A percentile compares a stretch with the other conserved stretches of the same genome.
Evolutionary conservation across 2,888 invertebrate genomes (phyloP).

Genomic region (Tanypteryx hageni): DNA sequence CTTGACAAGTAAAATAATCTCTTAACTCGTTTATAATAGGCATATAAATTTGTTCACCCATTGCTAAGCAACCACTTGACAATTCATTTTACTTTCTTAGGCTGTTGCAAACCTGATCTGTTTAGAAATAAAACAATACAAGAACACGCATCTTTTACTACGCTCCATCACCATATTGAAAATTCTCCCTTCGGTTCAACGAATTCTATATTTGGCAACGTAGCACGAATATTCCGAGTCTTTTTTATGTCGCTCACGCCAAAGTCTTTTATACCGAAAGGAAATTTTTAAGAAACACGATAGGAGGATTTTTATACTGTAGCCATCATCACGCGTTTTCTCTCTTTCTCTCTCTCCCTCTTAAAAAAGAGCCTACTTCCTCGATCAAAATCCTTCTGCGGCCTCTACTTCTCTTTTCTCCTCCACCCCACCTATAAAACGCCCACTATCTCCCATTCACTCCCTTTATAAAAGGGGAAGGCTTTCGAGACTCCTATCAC

Average conservation of each 20-base stretch:
- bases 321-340: conserved; percentile 8
- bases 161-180: not conserved
- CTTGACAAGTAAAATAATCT: too few relatives aligned
- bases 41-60: too few relatives aligned
- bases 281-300: not conserved
- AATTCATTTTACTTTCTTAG: not conserved
- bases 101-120: not conserved
- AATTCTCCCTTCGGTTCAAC: not conserved
- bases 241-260: not conserved
- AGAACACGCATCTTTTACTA: not conserved
- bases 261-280: not conserved
- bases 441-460: conserved; percentile 14
- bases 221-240: not conserved
- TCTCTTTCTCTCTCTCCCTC: not conserved
- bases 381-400: not conserved
- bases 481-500: not conserved
- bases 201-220: not conserved
- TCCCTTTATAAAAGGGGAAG: not conserved
- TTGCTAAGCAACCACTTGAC: not conserved
- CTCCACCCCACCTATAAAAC: not conserved
- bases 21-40: too few relatives aligned
- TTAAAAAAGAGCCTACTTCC: not conserved
- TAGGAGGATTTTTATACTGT: not conserved
- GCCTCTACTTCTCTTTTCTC: conserved; percentile 1
- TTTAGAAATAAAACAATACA: not conserved